A percentile compares a stretch with the other conserved stretches of the same genome.
Evolutionary conservation across 2,797 vertebrate genomes (phyloP).

Genomic region (Chrysocyon brachyurus): DNA sequence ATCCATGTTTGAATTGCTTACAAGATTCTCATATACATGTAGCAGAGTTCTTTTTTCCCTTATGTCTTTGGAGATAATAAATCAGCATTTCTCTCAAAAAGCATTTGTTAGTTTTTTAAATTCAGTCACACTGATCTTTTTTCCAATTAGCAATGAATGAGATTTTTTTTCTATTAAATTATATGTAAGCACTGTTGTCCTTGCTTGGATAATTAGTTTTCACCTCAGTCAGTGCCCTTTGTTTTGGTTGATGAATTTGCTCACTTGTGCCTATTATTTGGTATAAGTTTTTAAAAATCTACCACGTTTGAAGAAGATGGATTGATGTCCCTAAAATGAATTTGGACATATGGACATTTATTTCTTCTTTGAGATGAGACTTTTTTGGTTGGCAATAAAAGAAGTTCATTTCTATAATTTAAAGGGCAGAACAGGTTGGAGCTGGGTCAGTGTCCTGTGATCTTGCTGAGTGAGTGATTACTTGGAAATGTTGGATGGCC

Average conservation of each 20-base stretch:
- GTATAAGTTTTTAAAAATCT: conserved; percentile 29
- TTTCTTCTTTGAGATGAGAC: not conserved
- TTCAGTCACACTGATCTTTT: conserved; percentile 15
- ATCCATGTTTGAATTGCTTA: conserved; percentile 22
- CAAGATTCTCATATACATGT: not conserved
- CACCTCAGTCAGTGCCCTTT: not conserved
- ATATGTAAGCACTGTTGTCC: not conserved
- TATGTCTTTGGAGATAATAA: conserved; percentile 41
- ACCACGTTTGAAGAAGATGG: conserved; percentile 5
- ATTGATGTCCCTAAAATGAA: not conserved
- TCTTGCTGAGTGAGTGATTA: not conserved
- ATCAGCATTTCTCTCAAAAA: conserved; percentile 60
- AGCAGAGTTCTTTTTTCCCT: not conserved
- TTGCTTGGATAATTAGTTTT: conserved; percentile 47
- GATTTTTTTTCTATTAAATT: conserved; percentile 59
- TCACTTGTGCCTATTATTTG: not conserved
- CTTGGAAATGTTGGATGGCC: not conserved
- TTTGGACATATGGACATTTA: not conserved
- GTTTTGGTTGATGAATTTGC: not conserved
- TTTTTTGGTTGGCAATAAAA: not conserved
- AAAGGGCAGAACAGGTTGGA: not conserved
- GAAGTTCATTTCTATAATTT: not conserved
- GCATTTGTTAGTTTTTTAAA: conserved; percentile 22
- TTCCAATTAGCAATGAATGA: conserved; percentile 49
- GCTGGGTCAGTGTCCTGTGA: not conserved